Conservation (phyloP, 2,888 invertebrate genomes). For the Tholera decimalis region DNA sequence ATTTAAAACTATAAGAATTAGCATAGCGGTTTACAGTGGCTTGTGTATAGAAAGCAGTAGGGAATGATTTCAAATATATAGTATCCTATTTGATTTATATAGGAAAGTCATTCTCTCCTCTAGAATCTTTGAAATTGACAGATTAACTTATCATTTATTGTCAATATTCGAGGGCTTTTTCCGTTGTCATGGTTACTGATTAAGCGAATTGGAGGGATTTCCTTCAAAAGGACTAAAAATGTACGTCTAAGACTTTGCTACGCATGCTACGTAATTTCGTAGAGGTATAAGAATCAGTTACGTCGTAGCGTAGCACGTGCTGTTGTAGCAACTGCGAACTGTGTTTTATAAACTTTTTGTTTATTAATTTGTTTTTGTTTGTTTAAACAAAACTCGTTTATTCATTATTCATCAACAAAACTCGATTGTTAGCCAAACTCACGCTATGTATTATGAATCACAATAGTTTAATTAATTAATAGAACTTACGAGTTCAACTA, state of each 20-base stretch:
- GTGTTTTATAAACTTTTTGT: neutral
- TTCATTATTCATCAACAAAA: too few relatives aligned
- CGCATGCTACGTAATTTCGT: neutral
- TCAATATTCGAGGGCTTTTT: neutral
- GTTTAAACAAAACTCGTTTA: neutral
- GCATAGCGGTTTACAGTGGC: too few relatives aligned
- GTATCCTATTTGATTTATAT: too few relatives aligned
- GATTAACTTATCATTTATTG: neutral
- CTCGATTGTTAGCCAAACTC: too few relatives aligned
- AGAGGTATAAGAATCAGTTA: slow-evolving; percentile 14
- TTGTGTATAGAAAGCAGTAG: too few relatives aligned
- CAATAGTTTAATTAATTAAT: neutral
- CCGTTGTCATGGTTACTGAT: neutral
- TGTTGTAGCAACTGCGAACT: neutral
- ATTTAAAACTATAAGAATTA: too few relatives aligned
- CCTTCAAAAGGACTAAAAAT: neutral
- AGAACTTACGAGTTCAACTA: neutral
- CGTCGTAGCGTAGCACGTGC: slow-evolving; percentile 1
- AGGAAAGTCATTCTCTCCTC: neutral
- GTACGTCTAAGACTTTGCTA: neutral
- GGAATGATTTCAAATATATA: neutral
- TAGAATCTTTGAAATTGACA: neutral
- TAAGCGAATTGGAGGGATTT: neutral
- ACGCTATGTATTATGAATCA: too few relatives aligned
- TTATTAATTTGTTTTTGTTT: neutral